Evolutionary conservation across 2,888 invertebrate genomes (phyloP).

Genomic region (Antheraea assamensis): DNA sequence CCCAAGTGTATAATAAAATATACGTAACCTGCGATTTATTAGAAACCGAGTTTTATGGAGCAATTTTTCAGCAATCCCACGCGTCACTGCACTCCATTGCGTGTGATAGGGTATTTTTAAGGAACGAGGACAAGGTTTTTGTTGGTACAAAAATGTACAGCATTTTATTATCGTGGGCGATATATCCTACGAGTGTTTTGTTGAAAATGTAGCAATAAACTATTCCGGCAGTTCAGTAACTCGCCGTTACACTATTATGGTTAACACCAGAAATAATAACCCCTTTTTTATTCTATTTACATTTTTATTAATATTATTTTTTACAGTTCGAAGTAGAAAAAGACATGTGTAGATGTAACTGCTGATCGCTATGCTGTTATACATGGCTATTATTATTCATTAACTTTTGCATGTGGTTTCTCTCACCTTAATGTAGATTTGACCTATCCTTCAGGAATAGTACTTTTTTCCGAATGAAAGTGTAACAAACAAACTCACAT

Average conservation of each 20-base stretch:
- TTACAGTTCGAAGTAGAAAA: too few species aligned
- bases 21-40: constrained; percentile 48
- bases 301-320: too few species aligned
- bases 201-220: neutral
- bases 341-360: too few species aligned
- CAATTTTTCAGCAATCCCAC: constrained; percentile 63
- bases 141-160: constrained; percentile 4
- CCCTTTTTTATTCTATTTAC: neutral
- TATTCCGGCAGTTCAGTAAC: neutral
- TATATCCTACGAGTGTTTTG: neutral
- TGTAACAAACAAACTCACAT: too few species aligned
- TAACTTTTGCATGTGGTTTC: too few species aligned
- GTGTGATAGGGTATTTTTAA: constrained; percentile 42
- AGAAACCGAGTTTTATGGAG: constrained; percentile 52
- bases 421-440: too few species aligned
- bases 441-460: too few species aligned
- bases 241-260: neutral
- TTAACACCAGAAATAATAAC: neutral
- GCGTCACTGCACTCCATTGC: constrained; percentile 60
- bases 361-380: too few species aligned
- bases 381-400: too few species aligned
- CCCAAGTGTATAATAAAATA: constrained; percentile 32
- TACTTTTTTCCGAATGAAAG: too few species aligned
- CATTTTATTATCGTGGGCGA: neutral
- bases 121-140: constrained; percentile 18